Evolutionary conservation across 2,113 vertebrate species (phyloP), one percentile per base, ranked within the genome.

Genomic region (Atrichornis clamosus): DNA sequence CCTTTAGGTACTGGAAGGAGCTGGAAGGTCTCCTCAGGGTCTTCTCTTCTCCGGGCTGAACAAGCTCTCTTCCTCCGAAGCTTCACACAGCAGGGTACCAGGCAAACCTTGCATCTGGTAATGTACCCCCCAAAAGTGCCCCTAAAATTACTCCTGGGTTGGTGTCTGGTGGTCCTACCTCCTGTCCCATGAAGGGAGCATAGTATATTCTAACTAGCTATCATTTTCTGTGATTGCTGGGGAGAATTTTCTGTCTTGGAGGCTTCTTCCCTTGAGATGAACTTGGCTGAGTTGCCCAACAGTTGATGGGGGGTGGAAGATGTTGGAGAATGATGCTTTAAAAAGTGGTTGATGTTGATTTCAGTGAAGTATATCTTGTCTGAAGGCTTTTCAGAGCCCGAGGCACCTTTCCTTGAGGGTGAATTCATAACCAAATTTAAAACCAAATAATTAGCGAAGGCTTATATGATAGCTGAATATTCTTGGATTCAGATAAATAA

Each of bases 71-170:
- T 73, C 20, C 53, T 62, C 21, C 11, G 7, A 82, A 39, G 10
- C n/a, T 68, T 79, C 62, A 27, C 37, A 83, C 79, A 52, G 22
- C 10, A 27, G 4, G 4, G 8, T 20, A 24, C 37, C 32, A 49
- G 28, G 33, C 11, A 55, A 39, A 59, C 8, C 32, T 60, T 1
- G 4, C 12, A 75, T 14, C 32, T 28, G 42, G 11, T 33, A 70
- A 59, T 6, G 3, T 11, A 26, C 1, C 27, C 47, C 8, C 0
- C 1, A 68, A 69, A 70, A 70, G 20, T 28, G 26, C 19, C 20
- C 15, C 60, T 65, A 33, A 26, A 85, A 85, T 7, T 35, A 17
- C 14, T 10, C 1, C 19, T 41, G 28, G 21, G 1, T 49, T 65
- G 55, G 63, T 87, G 44, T 49, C 33, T 44, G 23, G 19, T 79